phyloP scores from a whole-genome alignment of 2,797 vertebrate genomes.

The Phoebastria nigripes region DNA sequence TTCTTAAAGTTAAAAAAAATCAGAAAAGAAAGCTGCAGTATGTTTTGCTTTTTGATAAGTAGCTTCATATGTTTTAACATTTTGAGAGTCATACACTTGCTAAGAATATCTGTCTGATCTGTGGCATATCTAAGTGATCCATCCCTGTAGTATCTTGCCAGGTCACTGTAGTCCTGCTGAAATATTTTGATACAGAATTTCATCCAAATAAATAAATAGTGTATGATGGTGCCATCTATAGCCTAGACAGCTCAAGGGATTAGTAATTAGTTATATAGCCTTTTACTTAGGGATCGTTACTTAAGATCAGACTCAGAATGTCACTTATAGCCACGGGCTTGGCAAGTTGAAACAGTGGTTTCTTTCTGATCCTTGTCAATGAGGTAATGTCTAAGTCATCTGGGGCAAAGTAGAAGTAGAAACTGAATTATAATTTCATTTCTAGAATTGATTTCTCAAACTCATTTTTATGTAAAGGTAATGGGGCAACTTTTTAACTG shows the following conservation, averaged over 20 bases:
- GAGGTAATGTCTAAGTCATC: conserved; percentile 29
- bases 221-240: conserved; percentile 38
- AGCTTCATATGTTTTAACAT: neutral
- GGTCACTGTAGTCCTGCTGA: conserved; percentile 26
- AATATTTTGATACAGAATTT: conserved; percentile 34
- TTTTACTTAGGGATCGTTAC: neutral
- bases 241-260: conserved; percentile 28
- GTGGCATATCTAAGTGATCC: conserved; percentile 13
- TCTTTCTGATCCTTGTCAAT: conserved; percentile 47
- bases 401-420: neutral
- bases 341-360: conserved; percentile 44
- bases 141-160: neutral
- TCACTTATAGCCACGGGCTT: conserved; percentile 48
- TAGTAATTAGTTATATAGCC: conserved; percentile 37
- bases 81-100: neutral
- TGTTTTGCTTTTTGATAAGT: conserved; percentile 12
- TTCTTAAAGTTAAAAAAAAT: neutral
- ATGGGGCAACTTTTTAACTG: neutral
- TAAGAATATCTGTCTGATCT: conserved; percentile 4
- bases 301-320: conserved; percentile 25
- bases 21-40: neutral
- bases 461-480: neutral
- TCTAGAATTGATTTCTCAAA: conserved; percentile 12
- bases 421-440: neutral
- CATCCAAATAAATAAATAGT: conserved; percentile 45